Evolutionary conservation across 2,888 invertebrate species (phyloP).

Genomic region (Slavum lentiscoides): DNA sequence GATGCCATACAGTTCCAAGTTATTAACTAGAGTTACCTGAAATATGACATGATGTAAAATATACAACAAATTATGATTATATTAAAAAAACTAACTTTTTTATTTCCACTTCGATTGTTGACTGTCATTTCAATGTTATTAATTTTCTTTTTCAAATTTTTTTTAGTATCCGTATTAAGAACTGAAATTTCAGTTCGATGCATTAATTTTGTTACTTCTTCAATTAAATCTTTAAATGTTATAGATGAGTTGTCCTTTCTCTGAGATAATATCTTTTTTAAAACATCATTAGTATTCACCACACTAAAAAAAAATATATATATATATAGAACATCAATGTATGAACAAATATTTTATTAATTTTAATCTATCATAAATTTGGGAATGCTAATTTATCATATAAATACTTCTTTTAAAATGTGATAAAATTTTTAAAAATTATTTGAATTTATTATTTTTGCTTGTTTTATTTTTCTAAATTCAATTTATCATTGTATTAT

Average conservation of each 20-base stretch:
- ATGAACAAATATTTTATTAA: background rate
- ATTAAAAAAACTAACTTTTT: constrained; percentile 68
- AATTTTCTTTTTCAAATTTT: constrained; percentile 69
- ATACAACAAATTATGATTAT: background rate
- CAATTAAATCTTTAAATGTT: constrained; percentile 69
- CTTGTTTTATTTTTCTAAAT: too few species aligned
- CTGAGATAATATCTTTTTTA: constrained; percentile 61
- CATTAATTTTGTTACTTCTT: constrained; percentile 68
- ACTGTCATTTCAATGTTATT: constrained; percentile 78
- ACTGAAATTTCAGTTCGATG: constrained; percentile 74
- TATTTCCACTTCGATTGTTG: constrained; percentile 79
- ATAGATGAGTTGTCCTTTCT: constrained; percentile 58
- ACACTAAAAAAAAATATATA: constrained; percentile 61
- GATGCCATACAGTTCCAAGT: constrained; percentile 85
- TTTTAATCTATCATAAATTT: too few species aligned
- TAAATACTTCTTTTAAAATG: too few species aligned
- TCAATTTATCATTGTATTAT: too few species aligned
- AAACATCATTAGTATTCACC: constrained; percentile 65
- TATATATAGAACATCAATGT: background rate
- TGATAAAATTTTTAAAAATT: too few species aligned
- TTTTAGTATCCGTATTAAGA: constrained; percentile 62
- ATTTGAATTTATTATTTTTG: too few species aligned
- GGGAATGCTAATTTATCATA: too few species aligned
- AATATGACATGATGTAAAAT: constrained; percentile 50
- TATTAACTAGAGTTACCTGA: constrained; percentile 84